phyloP scores from a whole-genome alignment of 2,888 invertebrate genomes.

The Melipona beecheii region DNA sequence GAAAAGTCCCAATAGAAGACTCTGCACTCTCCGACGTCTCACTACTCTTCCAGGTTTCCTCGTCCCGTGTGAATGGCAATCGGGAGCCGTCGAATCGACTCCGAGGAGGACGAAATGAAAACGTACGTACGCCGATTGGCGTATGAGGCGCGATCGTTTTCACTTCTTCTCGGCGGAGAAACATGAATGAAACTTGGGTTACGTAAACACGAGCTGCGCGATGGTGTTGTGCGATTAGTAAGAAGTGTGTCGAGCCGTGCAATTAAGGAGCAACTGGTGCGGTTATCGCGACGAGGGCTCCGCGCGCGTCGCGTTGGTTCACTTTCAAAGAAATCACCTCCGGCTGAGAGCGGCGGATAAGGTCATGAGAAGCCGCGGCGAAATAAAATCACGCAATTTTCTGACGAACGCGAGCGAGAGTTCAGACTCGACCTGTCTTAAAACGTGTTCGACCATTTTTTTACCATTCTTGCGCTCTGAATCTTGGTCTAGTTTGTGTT shows the following conservation, averaged over 20 bases:
- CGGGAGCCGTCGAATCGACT: background rate
- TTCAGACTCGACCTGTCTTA: background rate
- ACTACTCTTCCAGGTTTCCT: no score
- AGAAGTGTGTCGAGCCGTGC: constrained; percentile 68
- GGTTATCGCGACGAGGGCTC: constrained; percentile 53
- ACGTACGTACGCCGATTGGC: background rate
- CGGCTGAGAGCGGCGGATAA: constrained; percentile 55
- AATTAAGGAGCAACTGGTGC: constrained; percentile 63
- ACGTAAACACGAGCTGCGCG: constrained; percentile 62
- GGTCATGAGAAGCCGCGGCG: constrained; percentile 42
- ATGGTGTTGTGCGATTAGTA: constrained; percentile 66
- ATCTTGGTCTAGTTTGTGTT: no score
- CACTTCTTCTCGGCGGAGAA: constrained; percentile 40
- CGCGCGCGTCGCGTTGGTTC: constrained; percentile 26
- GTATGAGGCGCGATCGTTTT: background rate
- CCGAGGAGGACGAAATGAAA: background rate
- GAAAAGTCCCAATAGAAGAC: no score
- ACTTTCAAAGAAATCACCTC: constrained; percentile 56
- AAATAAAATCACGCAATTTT: constrained; percentile 31
- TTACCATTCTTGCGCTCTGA: no score
- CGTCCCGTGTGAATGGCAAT: background rate
- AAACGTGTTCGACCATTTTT: background rate
- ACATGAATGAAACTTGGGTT: constrained; percentile 72
- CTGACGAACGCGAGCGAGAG: constrained; percentile 1
- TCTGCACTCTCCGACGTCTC: no score